These are phyloP conservation scores for Drosophila nigrodunni DNA, from an alignment of 1,140 invertebrate species.

Conservation along the genomic window DNA sequence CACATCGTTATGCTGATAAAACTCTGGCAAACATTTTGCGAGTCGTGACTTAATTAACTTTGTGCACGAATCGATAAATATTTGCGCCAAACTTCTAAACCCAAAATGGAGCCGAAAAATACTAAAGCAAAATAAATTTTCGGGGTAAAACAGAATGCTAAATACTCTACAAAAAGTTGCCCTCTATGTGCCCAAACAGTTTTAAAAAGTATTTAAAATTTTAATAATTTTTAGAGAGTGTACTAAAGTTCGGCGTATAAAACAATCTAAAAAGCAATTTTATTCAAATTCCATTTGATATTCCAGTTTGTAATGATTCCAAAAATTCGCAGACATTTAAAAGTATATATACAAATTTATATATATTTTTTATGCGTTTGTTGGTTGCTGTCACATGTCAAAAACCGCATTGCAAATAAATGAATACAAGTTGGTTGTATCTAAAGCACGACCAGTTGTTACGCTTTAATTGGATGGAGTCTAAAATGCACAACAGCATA, in stretches of 20 bases:
- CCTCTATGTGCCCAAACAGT: too few relatives aligned
- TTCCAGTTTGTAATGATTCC: constrained; percentile 38
- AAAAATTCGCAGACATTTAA: background rate
- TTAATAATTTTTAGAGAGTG: background rate
- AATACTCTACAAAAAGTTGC: background rate
- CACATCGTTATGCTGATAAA: constrained; percentile 40
- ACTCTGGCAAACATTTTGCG: constrained; percentile 13
- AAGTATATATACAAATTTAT: constrained; percentile 42
- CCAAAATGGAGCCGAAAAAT: constrained; percentile 19
- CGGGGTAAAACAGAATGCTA: background rate
- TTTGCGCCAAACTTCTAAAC: constrained; percentile 52
- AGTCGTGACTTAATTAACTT: constrained; percentile 68
- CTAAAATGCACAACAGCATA: background rate
- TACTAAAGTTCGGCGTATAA: background rate
- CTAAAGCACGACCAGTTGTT: background rate
- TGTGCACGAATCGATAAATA: constrained; percentile 63
- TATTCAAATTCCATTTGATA: constrained; percentile 43
- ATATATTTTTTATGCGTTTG: constrained; percentile 39
- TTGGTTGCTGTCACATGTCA: constrained; percentile 55
- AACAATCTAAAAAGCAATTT: constrained; percentile 22
- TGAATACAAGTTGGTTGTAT: background rate
- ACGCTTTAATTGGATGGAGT: background rate
- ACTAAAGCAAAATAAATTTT: background rate
- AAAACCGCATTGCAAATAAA: constrained; percentile 58
- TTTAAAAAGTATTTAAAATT: too few relatives aligned